Conservation (phyloP, 2,888 invertebrate species). For the Oscheius sp. region DNA sequence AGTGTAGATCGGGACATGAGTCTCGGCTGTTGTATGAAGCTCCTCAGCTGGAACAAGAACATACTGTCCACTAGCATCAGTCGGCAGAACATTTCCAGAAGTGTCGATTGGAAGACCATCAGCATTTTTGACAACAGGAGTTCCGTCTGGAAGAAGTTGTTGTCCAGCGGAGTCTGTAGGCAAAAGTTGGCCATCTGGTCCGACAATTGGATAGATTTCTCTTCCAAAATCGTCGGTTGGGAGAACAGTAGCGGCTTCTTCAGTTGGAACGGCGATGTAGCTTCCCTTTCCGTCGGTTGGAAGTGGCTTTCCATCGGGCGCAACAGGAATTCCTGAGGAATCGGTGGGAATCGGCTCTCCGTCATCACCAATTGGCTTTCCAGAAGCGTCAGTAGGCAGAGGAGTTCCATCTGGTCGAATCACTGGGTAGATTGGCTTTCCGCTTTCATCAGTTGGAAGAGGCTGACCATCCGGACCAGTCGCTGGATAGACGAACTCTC, state of each 20-base stretch:
- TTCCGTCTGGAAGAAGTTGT: constrained; percentile 22
- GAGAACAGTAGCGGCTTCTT: constrained; percentile 9
- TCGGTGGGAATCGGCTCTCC: constrained; percentile 42
- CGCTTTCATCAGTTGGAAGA: constrained; percentile 39
- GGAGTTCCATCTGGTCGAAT: constrained; percentile 41
- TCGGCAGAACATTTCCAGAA: constrained; percentile 40
- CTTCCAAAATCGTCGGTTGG: constrained; percentile 31
- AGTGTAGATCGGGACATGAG: no score
- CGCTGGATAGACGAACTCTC: constrained; percentile 38
- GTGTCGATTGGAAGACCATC: constrained; percentile 42
- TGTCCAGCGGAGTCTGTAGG: constrained; percentile 37
- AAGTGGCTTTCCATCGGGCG: constrained; percentile 37
- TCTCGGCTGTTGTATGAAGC: constrained; percentile 39
- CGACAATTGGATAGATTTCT: constrained; percentile 31
- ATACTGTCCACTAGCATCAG: constrained; percentile 46
- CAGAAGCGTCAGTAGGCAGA: constrained; percentile 43
- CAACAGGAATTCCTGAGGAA: constrained; percentile 37
- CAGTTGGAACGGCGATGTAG: constrained; percentile 44
- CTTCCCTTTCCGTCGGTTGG: constrained; percentile 41
- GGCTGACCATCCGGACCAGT: constrained; percentile 30
- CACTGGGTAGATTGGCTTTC: constrained; percentile 39
- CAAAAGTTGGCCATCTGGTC: constrained; percentile 41
- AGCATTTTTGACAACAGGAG: constrained; percentile 36
- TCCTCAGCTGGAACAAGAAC: not conserved
- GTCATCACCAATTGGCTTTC: constrained; percentile 1